Conservation (phyloP, 2,888 invertebrate species). For the Macrophya annulata region DNA sequence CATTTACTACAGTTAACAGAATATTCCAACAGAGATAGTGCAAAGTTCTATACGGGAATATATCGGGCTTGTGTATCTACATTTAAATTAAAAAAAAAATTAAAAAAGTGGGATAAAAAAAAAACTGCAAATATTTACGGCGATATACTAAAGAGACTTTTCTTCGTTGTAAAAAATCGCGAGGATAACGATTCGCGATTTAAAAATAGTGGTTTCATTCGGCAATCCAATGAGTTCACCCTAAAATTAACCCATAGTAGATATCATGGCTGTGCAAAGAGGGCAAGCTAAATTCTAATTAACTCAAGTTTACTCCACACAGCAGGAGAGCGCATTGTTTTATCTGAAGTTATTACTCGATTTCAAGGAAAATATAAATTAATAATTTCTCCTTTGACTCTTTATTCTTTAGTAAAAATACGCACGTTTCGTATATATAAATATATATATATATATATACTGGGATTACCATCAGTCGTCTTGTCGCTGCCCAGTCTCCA, state of each 20-base stretch:
- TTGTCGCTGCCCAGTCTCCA: background rate
- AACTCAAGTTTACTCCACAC: constrained; percentile 10
- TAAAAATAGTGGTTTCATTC: background rate
- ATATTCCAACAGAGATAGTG: constrained; percentile 6
- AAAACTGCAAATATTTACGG: background rate
- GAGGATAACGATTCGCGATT: background rate
- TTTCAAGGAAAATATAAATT: background rate
- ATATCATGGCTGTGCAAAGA: background rate
- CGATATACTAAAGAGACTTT: background rate
- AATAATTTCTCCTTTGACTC: background rate
- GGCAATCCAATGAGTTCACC: background rate
- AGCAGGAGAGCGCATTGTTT: background rate
- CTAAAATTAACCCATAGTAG: background rate
- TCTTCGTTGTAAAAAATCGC: background rate
- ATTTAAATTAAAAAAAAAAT: background rate
- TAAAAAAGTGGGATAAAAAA: background rate
- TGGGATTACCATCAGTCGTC: background rate
- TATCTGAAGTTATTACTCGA: background rate
- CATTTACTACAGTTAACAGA: constrained; percentile 28
- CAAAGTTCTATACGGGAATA: background rate
- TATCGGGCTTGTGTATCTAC: background rate
- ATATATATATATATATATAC: too few species aligned
- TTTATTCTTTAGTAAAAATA: background rate
- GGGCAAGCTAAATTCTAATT: background rate
- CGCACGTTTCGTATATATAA: too few species aligned